Evolutionary conservation across 2,888 invertebrate species (phyloP).

Genomic region (Stramonita haemastoma): DNA sequence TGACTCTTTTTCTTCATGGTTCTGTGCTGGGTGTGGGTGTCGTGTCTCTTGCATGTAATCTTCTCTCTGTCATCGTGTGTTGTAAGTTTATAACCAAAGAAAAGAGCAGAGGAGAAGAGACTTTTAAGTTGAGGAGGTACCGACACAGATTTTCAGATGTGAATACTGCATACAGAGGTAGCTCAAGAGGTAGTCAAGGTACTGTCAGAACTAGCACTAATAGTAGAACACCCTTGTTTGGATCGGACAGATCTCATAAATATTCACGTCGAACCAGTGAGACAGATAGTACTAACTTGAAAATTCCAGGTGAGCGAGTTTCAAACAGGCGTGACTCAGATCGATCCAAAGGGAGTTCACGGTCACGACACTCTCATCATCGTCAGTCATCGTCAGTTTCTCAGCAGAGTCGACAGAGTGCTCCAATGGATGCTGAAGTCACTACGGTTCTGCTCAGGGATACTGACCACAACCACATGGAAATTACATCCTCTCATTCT

Average conservation of each 20-base stretch:
- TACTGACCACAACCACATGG: constrained; percentile 8
- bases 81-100: constrained; percentile 62
- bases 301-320: constrained; percentile 27
- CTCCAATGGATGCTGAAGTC: constrained; percentile 29
- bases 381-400: constrained; percentile 39
- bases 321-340: constrained; percentile 37
- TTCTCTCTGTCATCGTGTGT: constrained; percentile 62
- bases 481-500: not conserved
- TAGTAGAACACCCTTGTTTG: constrained; percentile 46
- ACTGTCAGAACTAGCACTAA: constrained; percentile 41
- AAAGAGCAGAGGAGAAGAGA: constrained; percentile 46
- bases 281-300: constrained; percentile 27
- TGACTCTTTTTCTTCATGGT: constrained; percentile 63
- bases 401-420: constrained; percentile 25
- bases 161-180: constrained; percentile 39
- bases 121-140: constrained; percentile 38
- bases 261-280: constrained; percentile 47
- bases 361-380: constrained; percentile 35
- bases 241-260: constrained; percentile 42
- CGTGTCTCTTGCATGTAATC: constrained; percentile 59
- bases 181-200: constrained; percentile 44
- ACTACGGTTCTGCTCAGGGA: constrained; percentile 29
- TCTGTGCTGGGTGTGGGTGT: constrained; percentile 60
- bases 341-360: constrained; percentile 34
- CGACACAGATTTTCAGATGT: constrained; percentile 44